Base-by-base conservation (phyloP, 2,888 invertebrate genomes). In the Drosophila eohydei region DNA sequence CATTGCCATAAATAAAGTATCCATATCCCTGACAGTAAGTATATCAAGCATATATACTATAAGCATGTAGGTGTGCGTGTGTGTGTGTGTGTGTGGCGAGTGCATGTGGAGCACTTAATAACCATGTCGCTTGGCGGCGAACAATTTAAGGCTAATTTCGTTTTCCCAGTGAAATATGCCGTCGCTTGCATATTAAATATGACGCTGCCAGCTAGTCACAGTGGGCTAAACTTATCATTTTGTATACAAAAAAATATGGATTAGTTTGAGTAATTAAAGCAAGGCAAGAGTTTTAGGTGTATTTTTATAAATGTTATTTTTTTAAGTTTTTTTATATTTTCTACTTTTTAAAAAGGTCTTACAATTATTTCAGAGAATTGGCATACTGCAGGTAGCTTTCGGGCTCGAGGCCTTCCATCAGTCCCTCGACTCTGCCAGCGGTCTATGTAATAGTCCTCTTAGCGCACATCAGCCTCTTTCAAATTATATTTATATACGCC, bases 111-210 rank as follows among this genome's bases (percentile, higher is more conserved):
- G 66, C 71, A 74, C 85, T 89, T 84, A 89, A 84, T 87, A 84
- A 74, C 71, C 80, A 80, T 73, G 68, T 71, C 86, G 65, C 74
- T 69, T 64, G 71, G 61, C 48, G 73, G 71, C 66, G 60, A 74
- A 82, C 90, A 82, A 85, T 85, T 89, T 85, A 75, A 83, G 83
- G 88, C 80, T 85, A 85, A 88, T 88, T 89, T 89, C 70, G 83
- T 84, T 81, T 68, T 67, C 70, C 77, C 80, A 69, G 60, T 73
- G 70, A 88, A 89, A 85, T 85, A 88, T 82, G 80, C 73, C 67
- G 50, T 57, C 46, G 74, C 90, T 75, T 77, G 88, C 80, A 88
- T 85, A 77, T 89, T 85, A 74, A 81, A 81, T 78, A 52, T 61
- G 58, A 51, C 41, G 66, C 76, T 65, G 26, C 41, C 38, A 63